These are phyloP conservation scores for Calephelis nemesis DNA, from an alignment of 1,140 invertebrate species.

Conservation along the genomic window DNA sequence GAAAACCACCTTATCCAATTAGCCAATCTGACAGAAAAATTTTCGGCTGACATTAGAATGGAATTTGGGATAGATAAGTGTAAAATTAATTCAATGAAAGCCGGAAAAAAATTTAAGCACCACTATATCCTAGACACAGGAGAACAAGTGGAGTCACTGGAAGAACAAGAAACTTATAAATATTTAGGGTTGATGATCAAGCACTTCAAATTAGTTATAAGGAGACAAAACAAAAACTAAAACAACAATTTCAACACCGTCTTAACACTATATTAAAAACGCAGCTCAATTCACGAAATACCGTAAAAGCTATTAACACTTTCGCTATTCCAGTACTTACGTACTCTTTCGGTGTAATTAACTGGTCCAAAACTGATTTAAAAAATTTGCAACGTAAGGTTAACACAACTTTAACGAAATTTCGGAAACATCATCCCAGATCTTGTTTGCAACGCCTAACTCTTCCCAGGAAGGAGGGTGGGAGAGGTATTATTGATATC, in stretches of 20 bases:
- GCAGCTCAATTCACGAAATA: background rate
- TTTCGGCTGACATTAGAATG: background rate
- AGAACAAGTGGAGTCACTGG: background rate
- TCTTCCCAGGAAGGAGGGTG: no score
- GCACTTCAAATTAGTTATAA: conserved; percentile 16
- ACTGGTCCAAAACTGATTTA: no score
- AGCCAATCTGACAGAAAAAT: conserved; percentile 5
- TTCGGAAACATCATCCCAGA: no score
- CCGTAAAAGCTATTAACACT: no score
- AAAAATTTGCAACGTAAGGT: no score
- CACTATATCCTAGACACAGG: conserved; percentile 8
- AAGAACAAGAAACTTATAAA: conserved; percentile 20
- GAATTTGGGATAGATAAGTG: conserved; percentile 12
- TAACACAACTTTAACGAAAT: no score
- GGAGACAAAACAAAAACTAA: conserved; percentile 19
- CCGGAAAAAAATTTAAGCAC: conserved; percentile 1
- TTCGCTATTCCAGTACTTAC: no score
- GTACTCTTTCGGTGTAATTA: no score
- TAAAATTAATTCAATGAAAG: conserved; percentile 23
- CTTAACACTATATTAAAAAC: conserved; percentile 9
- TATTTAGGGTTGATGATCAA: conserved; percentile 22
- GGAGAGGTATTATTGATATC: no score
- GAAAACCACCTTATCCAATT: background rate
- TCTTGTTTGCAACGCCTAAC: no score
- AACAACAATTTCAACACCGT: conserved; percentile 10